phyloP scores from a whole-genome alignment of 2,888 invertebrate genomes.

The Agrochola lota region DNA sequence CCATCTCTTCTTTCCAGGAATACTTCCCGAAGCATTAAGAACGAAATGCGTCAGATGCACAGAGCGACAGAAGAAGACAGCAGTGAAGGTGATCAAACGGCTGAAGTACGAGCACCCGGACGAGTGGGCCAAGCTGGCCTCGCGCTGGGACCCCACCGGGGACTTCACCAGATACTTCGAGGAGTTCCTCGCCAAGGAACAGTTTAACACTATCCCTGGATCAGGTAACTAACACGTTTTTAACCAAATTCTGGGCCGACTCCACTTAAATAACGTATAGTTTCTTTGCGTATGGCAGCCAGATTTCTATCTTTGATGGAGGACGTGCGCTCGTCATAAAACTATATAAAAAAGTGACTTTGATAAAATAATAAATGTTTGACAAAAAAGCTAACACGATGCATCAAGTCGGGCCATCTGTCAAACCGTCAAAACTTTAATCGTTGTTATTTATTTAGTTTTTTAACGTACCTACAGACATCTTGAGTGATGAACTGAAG shows the following conservation, averaged over 20 bases:
- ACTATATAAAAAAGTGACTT: neutral
- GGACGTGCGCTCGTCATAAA: neutral
- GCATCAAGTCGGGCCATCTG: constrained; percentile 4
- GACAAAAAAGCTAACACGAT: neutral
- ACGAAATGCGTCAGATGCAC: constrained; percentile 93
- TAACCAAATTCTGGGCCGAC: neutral
- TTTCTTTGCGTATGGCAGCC: neutral
- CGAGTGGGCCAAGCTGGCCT: constrained; percentile 92
- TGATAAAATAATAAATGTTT: neutral
- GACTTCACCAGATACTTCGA: constrained; percentile 89
- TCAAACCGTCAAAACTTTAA: neutral
- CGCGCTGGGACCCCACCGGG: constrained; percentile 93
- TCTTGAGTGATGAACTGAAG: neutral
- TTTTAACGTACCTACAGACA: no score
- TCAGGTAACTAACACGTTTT: constrained; percentile 73
- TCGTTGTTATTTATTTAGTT: neutral
- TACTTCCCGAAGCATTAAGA: constrained; percentile 93
- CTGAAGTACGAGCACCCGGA: constrained; percentile 91
- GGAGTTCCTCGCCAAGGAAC: constrained; percentile 82
- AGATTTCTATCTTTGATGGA: constrained; percentile 8
- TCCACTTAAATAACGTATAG: neutral
- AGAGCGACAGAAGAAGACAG: constrained; percentile 92
- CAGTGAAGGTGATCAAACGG: constrained; percentile 92
- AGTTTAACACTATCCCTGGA: constrained; percentile 81
- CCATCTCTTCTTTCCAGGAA: constrained; percentile 84